Conservation (phyloP, 2,113 vertebrate genomes). For the pig (Sus scrofa) region T2T-Sscrofa CM000816.6:86836501-86837000, state of each 20-base stretch:
- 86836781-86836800: not conserved
- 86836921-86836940: not conserved
- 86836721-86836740: not conserved
- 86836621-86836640: not conserved
- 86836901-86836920: not conserved
- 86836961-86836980: not conserved
- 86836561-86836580: not conserved
- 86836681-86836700: conserved; percentile 45
- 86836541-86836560: not conserved
- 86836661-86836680: not conserved
- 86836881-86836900: not conserved
- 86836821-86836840: not conserved
- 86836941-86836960: not conserved
- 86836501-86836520: not conserved
- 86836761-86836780: not conserved
- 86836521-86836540: not conserved
- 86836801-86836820: not conserved
- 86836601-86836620: not conserved
- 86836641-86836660: not conserved
- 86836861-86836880: not conserved
- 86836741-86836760: conserved; percentile 23
- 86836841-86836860: not conserved
- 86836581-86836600: not conserved
- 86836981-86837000: not conserved
- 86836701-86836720: conserved; percentile 4